Percentiles rank a stretch among this genome's conserved stretches.
These are phyloP conservation scores for Nycteola revayana DNA, from an alignment of 2,888 invertebrate species.

Conservation along the genomic window DNA sequence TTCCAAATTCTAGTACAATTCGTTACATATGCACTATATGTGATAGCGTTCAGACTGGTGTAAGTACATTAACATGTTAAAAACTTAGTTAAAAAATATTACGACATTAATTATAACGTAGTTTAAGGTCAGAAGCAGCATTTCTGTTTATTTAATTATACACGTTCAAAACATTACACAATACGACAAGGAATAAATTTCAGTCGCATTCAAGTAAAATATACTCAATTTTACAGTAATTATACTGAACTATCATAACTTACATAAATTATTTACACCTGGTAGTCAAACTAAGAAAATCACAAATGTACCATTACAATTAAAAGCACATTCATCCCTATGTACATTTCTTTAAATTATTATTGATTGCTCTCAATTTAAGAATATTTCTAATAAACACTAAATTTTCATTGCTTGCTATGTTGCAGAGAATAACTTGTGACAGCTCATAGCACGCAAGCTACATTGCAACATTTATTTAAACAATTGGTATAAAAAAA, in stretches of 20 bases:
- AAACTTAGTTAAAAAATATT: no score
- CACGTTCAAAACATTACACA: no score
- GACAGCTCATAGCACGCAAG: no score
- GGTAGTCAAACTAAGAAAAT: constrained; percentile 57
- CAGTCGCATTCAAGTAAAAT: constrained; percentile 62
- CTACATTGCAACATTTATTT: no score
- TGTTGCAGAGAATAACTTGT: constrained; percentile 18
- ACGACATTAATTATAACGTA: no score
- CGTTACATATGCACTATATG: no score
- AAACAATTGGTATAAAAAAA: no score
- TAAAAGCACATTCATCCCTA: constrained; percentile 66
- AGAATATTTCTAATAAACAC: constrained; percentile 30
- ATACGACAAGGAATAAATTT: constrained; percentile 34
- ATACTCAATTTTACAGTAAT: constrained; percentile 57
- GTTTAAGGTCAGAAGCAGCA: constrained; percentile 34
- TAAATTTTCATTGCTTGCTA: constrained; percentile 22
- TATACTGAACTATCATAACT: constrained; percentile 62
- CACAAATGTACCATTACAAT: constrained; percentile 61
- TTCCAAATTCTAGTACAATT: no score
- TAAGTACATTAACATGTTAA: no score
- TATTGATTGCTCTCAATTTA: constrained; percentile 42
- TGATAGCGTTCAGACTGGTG: no score
- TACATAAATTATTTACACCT: constrained; percentile 75
- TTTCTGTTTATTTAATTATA: constrained; percentile 25
- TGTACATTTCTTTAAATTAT: constrained; percentile 53